Percentiles rank a stretch among this genome's conserved stretches.
Conservation (phyloP, 2,113 vertebrate genomes). For the Rhea pennata region DNA sequence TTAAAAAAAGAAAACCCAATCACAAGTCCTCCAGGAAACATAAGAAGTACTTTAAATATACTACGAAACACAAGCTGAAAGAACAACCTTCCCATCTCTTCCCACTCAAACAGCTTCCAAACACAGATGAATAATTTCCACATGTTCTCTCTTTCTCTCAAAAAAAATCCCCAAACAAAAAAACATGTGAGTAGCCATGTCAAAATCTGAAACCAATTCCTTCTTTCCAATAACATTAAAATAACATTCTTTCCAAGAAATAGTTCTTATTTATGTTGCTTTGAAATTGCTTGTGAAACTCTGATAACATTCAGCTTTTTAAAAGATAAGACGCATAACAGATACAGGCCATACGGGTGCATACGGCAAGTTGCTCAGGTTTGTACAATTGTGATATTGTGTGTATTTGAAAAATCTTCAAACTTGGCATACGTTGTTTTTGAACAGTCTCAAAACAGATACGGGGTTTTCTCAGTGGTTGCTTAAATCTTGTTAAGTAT, state of each 20-base stretch:
- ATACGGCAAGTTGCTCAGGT: not conserved
- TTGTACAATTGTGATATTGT: not conserved
- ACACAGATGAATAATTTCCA: not conserved
- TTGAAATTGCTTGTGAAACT: not conserved
- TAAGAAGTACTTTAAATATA: not conserved
- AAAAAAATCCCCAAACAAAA: not conserved
- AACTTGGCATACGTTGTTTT: not conserved
- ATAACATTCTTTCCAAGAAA: not conserved
- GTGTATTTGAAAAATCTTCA: not conserved
- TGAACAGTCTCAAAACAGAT: not conserved
- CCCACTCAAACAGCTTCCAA: not conserved
- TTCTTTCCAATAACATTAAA: not conserved
- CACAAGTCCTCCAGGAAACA: not conserved
- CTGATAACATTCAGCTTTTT: not conserved
- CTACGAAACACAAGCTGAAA: not conserved
- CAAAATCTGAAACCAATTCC: not conserved
- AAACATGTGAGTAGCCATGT: rapidly evolving
- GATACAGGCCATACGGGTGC: not conserved
- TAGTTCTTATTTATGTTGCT: not conserved
- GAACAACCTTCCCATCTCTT: not conserved
- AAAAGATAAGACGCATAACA: not conserved
- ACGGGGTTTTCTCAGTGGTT: not conserved
- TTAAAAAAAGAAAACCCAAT: not conserved
- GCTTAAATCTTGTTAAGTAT: not conserved
- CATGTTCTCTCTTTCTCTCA: not conserved